Evolutionary conservation across 2,888 invertebrate genomes (phyloP).

Genomic region (Drosophila mimica): DNA sequence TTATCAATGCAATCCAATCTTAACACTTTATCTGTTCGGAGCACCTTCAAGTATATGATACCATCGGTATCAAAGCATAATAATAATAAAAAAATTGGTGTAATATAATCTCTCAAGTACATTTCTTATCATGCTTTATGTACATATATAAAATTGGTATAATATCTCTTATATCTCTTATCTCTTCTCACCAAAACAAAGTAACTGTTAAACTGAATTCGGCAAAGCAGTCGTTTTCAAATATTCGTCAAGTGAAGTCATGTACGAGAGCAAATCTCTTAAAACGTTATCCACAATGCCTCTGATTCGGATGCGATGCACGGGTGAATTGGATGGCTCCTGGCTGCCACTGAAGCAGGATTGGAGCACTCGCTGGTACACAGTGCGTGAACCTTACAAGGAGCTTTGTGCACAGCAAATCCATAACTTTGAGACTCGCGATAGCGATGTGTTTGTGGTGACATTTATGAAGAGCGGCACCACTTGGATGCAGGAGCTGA

Average conservation of each 20-base stretch:
- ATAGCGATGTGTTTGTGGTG: conserved; percentile 62
- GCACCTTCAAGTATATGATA: too few relatives aligned
- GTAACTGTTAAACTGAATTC: too few relatives aligned
- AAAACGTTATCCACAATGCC: neutral
- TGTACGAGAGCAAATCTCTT: conserved; percentile 20
- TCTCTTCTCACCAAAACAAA: too few relatives aligned
- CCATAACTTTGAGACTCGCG: conserved; percentile 51
- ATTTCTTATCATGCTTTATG: too few relatives aligned
- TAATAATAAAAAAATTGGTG: too few relatives aligned
- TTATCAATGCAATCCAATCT: too few relatives aligned
- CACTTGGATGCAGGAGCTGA: conserved; percentile 68
- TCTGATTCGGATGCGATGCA: neutral
- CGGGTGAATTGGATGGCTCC: neutral
- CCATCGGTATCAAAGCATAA: too few relatives aligned
- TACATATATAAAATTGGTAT: too few relatives aligned
- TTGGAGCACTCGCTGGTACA: conserved; percentile 48
- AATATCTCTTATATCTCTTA: too few relatives aligned
- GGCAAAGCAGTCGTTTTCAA: neutral
- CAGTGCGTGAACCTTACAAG: conserved; percentile 20
- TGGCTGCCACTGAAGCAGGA: conserved; percentile 44
- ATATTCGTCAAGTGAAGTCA: neutral
- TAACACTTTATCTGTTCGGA: too few relatives aligned
- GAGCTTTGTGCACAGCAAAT: conserved; percentile 15
- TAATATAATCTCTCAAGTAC: too few relatives aligned
- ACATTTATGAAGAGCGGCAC: conserved; percentile 66